phyloP scores from a whole-genome alignment of 2,797 vertebrate species.

The Hippoglossus hippoglossus region DNA sequence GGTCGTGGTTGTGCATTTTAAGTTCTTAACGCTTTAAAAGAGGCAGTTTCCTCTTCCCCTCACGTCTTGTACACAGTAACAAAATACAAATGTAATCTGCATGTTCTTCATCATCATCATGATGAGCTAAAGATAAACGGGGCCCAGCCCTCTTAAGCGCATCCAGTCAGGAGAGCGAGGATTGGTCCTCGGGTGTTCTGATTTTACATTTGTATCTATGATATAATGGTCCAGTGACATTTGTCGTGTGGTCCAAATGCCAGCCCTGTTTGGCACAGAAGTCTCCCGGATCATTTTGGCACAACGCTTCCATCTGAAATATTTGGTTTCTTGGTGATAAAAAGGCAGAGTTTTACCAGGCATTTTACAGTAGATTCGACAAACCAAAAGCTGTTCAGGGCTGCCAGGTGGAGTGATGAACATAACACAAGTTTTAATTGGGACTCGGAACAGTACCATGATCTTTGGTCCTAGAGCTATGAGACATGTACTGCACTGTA shows the following conservation, averaged over 20 bases:
- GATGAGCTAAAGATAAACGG: slow-evolving; percentile 69
- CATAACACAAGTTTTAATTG: slow-evolving; percentile 27
- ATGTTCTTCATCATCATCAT: slow-evolving; percentile 47
- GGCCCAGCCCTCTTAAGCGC: slow-evolving; percentile 79
- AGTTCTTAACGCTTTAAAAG: slow-evolving; percentile 50
- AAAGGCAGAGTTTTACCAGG: slow-evolving; percentile 67
- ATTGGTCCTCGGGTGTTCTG: slow-evolving; percentile 54
- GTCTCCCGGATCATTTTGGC: slow-evolving; percentile 78
- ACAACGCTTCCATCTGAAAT: slow-evolving; percentile 68
- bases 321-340: slow-evolving; percentile 74
- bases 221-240: slow-evolving; percentile 71
- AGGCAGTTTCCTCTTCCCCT: slow-evolving; percentile 45
- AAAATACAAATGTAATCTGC: slow-evolving; percentile 55
- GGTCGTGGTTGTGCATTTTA: slow-evolving; percentile 57
- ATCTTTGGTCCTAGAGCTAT: slow-evolving; percentile 81
- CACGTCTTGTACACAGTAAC: slow-evolving; percentile 46
- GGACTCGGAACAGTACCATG: slow-evolving; percentile 59
- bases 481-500: slow-evolving; percentile 60
- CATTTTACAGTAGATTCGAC: slow-evolving; percentile 61
- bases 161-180: slow-evolving; percentile 68
- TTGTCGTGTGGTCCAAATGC: slow-evolving; percentile 58
- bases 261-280: slow-evolving; percentile 79
- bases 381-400: slow-evolving; percentile 41
- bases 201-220: slow-evolving; percentile 62
- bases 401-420: slow-evolving; percentile 37